Conservation (phyloP, 2,797 vertebrate species). For the Lepilemur septentrionalis region DNA sequence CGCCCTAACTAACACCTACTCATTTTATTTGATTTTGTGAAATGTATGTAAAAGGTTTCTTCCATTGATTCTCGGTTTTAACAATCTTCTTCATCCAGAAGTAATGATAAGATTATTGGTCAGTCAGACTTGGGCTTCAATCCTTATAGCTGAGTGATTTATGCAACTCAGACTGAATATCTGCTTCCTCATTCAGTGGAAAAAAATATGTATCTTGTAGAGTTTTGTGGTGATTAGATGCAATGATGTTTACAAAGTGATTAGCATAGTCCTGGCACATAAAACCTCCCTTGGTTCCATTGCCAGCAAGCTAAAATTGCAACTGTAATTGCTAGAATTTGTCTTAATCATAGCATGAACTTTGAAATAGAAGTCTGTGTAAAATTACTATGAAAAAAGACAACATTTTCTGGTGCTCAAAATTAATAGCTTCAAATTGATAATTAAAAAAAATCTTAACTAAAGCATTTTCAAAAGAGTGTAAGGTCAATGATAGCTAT, state of each 20-base stretch:
- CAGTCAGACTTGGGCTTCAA: background rate
- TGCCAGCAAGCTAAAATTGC: background rate
- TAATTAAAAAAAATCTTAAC: background rate
- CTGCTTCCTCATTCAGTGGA: background rate
- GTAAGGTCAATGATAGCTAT: background rate
- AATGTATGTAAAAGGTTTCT: background rate
- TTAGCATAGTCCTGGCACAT: background rate
- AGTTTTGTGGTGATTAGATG: background rate
- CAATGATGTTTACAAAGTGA: background rate
- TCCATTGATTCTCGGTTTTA: background rate
- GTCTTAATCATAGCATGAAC: slow-evolving; percentile 33
- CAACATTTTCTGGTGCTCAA: slow-evolving; percentile 20
- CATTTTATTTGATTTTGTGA: slow-evolving; percentile 1
- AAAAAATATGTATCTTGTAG: background rate
- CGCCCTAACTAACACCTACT: background rate
- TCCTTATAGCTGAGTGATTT: background rate
- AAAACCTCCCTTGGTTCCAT: background rate
- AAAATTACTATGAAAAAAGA: slow-evolving; percentile 38
- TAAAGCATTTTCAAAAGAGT: slow-evolving; percentile 50
- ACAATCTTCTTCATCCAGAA: background rate
- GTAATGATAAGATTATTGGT: background rate
- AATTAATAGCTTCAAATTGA: slow-evolving; percentile 5
- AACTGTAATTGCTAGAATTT: slow-evolving; percentile 43
- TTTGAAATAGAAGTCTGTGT: slow-evolving; percentile 39
- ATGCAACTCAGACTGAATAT: background rate